Evolutionary conservation across 2,797 vertebrate species (phyloP).

Genomic region (Oryzias sinensis): DNA sequence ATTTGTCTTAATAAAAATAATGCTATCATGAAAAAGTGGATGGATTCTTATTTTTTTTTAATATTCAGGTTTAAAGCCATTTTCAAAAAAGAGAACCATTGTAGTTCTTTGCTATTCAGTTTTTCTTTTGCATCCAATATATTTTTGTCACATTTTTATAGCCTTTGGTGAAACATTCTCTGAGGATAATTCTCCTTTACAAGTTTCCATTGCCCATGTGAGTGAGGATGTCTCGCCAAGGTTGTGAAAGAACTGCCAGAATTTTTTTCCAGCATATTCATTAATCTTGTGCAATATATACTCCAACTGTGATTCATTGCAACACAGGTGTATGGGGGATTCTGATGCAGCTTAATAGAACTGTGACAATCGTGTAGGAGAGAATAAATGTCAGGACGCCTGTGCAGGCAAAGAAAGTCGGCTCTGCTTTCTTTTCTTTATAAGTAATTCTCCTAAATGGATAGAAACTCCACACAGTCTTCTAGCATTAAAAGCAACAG

Average conservation of each 20-base stretch:
- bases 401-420: conserved; percentile 3
- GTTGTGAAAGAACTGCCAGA: conserved; percentile 18
- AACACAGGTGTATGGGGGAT: conserved; percentile 13
- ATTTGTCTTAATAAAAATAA: neutral
- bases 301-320: conserved; percentile 19
- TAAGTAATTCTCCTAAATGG: conserved; percentile 23
- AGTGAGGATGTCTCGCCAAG: conserved; percentile 1
- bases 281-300: conserved; percentile 11
- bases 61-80: neutral
- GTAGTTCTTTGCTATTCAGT: conserved; percentile 4
- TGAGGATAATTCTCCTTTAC: conserved; percentile 13
- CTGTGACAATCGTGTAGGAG: conserved; percentile 18
- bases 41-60: neutral
- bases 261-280: conserved; percentile 16
- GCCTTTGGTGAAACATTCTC: conserved; percentile 13
- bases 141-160: conserved; percentile 1
- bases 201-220: conserved; percentile 19
- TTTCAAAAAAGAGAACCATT: conserved; percentile 1
- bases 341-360: conserved; percentile 29
- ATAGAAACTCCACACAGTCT: neutral
- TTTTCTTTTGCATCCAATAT: neutral
- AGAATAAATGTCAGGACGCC: conserved; percentile 26
- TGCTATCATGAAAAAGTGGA: neutral
- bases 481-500: too few species aligned
- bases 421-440: conserved; percentile 6